Percentiles rank a stretch among this genome's conserved stretches.
Evolutionary conservation across 2,797 vertebrate species (phyloP).

Genomic region (Cyclura pinguis): DNA sequence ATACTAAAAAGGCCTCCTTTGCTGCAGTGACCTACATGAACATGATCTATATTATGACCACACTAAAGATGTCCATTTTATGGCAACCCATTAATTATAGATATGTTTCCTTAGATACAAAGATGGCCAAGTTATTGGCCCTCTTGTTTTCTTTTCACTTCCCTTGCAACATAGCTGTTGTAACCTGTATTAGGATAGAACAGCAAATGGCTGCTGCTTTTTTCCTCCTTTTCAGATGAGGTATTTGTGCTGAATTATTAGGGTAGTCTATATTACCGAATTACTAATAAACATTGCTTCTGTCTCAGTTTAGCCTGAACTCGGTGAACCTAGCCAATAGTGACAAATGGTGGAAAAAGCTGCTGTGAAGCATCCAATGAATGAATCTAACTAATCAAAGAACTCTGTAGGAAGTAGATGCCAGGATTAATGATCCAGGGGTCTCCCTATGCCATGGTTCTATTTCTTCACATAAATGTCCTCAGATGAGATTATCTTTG

Average conservation of each 20-base stretch:
- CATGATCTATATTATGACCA: conserved; percentile 45
- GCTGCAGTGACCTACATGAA: background rate
- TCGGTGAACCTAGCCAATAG: conserved; percentile 81
- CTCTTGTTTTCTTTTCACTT: conserved; percentile 67
- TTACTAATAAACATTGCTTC: conserved; percentile 85
- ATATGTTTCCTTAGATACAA: conserved; percentile 63
- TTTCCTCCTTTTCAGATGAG: conserved; percentile 74
- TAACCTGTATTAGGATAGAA: conserved; percentile 72
- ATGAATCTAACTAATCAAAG: conserved; percentile 83
- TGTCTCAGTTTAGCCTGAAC: conserved; percentile 83
- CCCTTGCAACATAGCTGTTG: conserved; percentile 72
- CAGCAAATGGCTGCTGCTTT: conserved; percentile 61
- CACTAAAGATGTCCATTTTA: conserved; percentile 25
- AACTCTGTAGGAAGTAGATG: conserved; percentile 82
- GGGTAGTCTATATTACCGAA: conserved; percentile 81
- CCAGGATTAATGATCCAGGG: conserved; percentile 83
- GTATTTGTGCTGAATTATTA: conserved; percentile 83
- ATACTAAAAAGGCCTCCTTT: conserved; percentile 49
- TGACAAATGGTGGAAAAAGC: conserved; percentile 79
- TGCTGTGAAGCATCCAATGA: conserved; percentile 76
- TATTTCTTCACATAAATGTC: conserved; percentile 83
- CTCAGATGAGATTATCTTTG: conserved; percentile 82
- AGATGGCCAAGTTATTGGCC: conserved; percentile 72
- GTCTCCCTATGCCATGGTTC: conserved; percentile 81
- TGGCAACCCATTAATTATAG: background rate